Evolutionary conservation across 2,113 vertebrate species (phyloP).

Genomic region (Terrapene triunguis): DNA sequence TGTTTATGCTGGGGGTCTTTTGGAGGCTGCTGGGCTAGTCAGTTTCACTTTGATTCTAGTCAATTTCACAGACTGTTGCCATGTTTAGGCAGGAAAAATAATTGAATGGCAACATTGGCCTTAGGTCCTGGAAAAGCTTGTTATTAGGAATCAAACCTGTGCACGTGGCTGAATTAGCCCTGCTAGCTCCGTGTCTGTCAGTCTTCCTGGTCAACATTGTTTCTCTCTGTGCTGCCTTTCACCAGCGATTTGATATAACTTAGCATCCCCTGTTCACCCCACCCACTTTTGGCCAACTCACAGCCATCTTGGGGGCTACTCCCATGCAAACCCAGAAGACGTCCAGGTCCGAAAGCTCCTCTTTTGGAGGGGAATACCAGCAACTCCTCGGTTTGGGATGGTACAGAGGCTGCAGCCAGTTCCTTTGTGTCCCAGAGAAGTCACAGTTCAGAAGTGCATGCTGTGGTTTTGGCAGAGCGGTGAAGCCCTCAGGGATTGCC

Average conservation of each 20-base stretch:
- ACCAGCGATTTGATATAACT: not conserved
- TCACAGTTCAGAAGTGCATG: too few relatives aligned
- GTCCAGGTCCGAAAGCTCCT: not conserved
- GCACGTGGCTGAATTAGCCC: too few relatives aligned
- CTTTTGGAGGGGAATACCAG: not conserved
- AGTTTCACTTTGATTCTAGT: not conserved
- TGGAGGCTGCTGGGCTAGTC: not conserved
- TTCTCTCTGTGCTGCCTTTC: too few relatives aligned
- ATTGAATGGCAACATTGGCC: not conserved
- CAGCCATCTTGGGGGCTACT: not conserved
- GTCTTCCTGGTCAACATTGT: too few relatives aligned
- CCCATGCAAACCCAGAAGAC: too few relatives aligned
- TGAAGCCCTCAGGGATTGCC: not conserved
- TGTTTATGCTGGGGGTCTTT: too few relatives aligned
- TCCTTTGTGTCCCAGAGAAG: not conserved
- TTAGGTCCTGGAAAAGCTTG: not conserved
- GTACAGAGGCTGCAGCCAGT: too few relatives aligned
- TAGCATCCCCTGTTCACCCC: not conserved
- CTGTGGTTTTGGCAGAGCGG: not conserved
- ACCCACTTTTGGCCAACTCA: not conserved
- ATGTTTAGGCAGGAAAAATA: too few relatives aligned
- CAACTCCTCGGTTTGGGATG: too few relatives aligned
- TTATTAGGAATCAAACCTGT: not conserved
- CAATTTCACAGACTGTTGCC: too few relatives aligned
- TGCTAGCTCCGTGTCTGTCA: not conserved